Percentiles rank a stretch among this genome's conserved stretches.
Conservation (phyloP, 2,797 vertebrate genomes). For the Natrix natrix region DNA sequence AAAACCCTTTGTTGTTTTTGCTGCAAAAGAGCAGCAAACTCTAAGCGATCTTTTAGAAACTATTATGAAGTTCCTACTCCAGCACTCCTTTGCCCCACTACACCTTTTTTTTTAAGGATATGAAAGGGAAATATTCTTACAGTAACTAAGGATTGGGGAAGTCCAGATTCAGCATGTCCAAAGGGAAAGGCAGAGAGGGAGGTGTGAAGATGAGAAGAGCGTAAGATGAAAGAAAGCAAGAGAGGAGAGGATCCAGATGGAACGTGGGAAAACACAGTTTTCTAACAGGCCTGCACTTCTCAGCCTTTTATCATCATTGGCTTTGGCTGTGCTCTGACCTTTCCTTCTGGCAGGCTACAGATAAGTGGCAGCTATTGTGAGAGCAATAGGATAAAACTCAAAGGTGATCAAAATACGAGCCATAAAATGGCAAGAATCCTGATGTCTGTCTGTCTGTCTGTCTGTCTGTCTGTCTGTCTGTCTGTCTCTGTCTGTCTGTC, state of each 20-base stretch:
- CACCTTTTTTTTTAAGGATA: neutral
- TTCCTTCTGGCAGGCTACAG: constrained; percentile 48
- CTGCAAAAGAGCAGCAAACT: neutral
- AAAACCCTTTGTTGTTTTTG: neutral
- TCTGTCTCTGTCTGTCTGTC: too few relatives aligned
- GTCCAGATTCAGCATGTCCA: neutral
- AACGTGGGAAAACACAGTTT: constrained; percentile 33
- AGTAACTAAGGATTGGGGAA: neutral
- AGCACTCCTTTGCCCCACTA: neutral
- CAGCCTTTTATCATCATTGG: constrained; percentile 29
- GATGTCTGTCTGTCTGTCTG: neutral
- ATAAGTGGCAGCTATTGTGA: constrained; percentile 1
- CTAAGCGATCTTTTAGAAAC: neutral
- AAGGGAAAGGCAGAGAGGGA: neutral
- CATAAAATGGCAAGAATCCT: neutral
- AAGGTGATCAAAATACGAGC: neutral
- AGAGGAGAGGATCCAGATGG: constrained; percentile 59
- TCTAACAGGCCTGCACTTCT: constrained; percentile 53
- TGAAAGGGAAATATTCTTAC: neutral
- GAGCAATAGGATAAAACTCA: neutral
- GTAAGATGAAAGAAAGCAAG: constrained; percentile 51
- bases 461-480: too few relatives aligned
- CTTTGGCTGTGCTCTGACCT: constrained; percentile 55
- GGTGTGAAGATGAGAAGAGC: neutral
- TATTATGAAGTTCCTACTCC: neutral